Evolutionary conservation across 2,797 vertebrate genomes (phyloP).

Genomic region (Notamacropus eugenii): DNA sequence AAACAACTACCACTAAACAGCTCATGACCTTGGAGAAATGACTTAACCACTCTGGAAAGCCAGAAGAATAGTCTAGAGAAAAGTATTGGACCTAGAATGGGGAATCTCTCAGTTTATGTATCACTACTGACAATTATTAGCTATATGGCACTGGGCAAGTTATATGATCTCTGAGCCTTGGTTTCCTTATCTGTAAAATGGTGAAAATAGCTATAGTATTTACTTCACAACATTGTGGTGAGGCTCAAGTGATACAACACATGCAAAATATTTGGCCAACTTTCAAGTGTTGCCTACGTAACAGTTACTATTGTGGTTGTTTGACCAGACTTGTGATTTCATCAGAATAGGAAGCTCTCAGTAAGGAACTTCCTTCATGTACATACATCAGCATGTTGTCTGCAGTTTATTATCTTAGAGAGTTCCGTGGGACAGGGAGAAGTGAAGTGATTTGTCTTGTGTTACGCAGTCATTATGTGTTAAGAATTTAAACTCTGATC

Average conservation of each 20-base stretch:
- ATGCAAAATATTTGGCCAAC: not conserved
- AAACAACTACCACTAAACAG: slow-evolving; percentile 36
- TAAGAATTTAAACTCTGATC: not conserved
- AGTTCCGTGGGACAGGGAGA: not conserved
- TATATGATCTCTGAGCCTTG: not conserved
- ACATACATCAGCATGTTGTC: not conserved
- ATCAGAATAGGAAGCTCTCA: not conserved
- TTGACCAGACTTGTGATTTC: not conserved
- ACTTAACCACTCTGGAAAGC: slow-evolving; percentile 9
- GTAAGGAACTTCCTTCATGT: not conserved
- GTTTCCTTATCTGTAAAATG: not conserved
- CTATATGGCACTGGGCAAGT: not conserved
- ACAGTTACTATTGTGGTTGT: not conserved
- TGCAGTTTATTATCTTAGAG: not conserved
- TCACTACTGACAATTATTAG: not conserved
- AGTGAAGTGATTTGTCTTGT: not conserved
- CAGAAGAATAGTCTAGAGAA: not conserved
- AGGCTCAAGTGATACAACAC: not conserved
- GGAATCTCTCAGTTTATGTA: not conserved
- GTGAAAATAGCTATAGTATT: not conserved
- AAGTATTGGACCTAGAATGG: not conserved
- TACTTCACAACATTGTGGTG: not conserved
- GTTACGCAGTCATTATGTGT: not conserved
- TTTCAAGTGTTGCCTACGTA: not conserved
- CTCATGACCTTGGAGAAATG: slow-evolving; percentile 22